These are phyloP conservation scores for Siphamia tubifer DNA, from an alignment of 2,113 vertebrate species.

Conservation along the genomic window DNA sequence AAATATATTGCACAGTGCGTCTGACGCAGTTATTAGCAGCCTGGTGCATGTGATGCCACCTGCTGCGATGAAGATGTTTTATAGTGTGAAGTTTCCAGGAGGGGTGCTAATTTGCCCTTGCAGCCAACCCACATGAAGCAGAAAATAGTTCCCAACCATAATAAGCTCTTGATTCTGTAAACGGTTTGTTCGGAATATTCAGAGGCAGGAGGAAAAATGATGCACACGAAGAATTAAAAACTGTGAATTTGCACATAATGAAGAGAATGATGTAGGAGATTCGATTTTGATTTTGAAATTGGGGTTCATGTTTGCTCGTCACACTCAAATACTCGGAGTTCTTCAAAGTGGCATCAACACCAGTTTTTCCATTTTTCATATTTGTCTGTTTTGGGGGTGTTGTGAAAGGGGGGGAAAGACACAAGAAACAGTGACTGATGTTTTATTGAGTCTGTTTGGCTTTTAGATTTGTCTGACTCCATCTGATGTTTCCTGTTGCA, in stretches of 20 bases:
- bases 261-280: neutral
- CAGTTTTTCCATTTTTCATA: neutral
- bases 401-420: conserved; percentile 5
- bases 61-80: conserved; percentile 53
- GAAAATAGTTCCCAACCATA: conserved; percentile 36
- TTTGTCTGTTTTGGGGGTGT: neutral
- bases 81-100: conserved; percentile 52
- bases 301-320: neutral
- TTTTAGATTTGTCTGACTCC: conserved; percentile 56
- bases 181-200: conserved; percentile 5
- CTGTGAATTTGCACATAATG: neutral
- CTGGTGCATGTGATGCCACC: conserved; percentile 42
- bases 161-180: conserved; percentile 29
- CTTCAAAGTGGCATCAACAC: conserved; percentile 14
- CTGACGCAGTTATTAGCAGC: conserved; percentile 47
- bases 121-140: conserved; percentile 22
- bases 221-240: neutral
- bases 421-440: conserved; percentile 43
- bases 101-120: conserved; percentile 47
- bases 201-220: neutral
- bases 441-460: conserved; percentile 69
- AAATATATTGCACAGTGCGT: conserved; percentile 41
- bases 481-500: conserved; percentile 59
- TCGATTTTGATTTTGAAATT: neutral
- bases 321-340: neutral